phyloP scores from a whole-genome alignment of 2,113 vertebrate species.

The Lycocorax pyrrhopterus region DNA sequence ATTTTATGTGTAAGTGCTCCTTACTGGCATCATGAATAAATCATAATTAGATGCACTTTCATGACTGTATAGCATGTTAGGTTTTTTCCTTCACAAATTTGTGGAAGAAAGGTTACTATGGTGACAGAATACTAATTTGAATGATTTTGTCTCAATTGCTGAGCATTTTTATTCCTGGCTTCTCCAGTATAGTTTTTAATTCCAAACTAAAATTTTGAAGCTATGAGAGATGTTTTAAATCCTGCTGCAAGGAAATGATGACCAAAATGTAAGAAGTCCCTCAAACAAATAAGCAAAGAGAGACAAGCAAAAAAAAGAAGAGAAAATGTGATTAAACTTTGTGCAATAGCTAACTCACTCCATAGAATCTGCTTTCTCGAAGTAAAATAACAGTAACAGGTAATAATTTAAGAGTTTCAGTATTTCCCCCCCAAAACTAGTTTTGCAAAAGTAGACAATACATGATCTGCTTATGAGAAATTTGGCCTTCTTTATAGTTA shows the following conservation, averaged over 20 bases:
- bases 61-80: background rate
- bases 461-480: background rate
- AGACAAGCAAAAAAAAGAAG: background rate
- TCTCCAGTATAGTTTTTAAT: background rate
- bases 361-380: background rate
- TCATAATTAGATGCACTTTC: background rate
- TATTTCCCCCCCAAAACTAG: background rate
- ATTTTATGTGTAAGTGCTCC: background rate
- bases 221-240: background rate
- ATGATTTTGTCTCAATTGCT: background rate
- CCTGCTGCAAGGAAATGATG: background rate
- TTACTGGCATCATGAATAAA: background rate
- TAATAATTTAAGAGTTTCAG: background rate
- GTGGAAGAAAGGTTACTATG: constrained; percentile 26
- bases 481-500: background rate
- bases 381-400: background rate
- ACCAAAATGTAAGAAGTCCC: background rate
- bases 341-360: background rate
- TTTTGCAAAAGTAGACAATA: background rate
- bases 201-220: background rate
- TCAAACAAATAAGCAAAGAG: background rate
- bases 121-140: constrained; percentile 19
- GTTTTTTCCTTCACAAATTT: background rate
- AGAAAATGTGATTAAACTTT: background rate
- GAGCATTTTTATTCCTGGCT: background rate